Conservation (phyloP, 2,797 vertebrate species). For the Rhyacichthys aspro region DNA sequence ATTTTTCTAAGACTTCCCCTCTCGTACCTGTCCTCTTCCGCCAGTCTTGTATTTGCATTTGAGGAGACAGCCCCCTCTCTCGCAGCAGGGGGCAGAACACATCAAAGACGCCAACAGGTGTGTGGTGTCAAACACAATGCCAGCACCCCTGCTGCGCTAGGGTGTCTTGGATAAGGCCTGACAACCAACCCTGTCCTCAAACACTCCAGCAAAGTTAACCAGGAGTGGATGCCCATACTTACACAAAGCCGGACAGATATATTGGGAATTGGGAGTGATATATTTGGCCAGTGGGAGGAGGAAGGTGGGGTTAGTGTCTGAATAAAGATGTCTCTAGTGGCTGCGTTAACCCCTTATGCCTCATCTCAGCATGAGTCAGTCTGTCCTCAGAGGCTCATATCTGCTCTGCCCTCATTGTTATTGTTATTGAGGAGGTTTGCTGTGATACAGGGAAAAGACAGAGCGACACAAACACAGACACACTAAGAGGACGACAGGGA, state of each 20-base stretch:
- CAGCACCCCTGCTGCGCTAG: constrained; percentile 63
- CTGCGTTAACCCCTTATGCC: constrained; percentile 67
- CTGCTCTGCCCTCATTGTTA: constrained; percentile 58
- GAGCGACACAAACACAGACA: background rate
- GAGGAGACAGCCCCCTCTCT: constrained; percentile 56
- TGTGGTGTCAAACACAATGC: constrained; percentile 74
- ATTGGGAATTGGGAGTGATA: constrained; percentile 52
- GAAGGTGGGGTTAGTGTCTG: constrained; percentile 22
- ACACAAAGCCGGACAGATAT: constrained; percentile 9
- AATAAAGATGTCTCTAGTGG: constrained; percentile 56
- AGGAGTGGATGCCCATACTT: constrained; percentile 21
- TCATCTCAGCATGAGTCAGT: constrained; percentile 62
- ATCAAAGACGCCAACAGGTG: constrained; percentile 78
- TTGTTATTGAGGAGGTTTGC: constrained; percentile 64
- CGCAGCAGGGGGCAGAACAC: constrained; percentile 63
- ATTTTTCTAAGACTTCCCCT: constrained; percentile 62
- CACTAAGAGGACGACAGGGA: constrained; percentile 16
- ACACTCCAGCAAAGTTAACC: constrained; percentile 65
- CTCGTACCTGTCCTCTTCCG: constrained; percentile 63
- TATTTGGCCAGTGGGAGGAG: constrained; percentile 43
- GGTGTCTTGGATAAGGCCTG: constrained; percentile 73
- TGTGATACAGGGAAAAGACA: constrained; percentile 19
- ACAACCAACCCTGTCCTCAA: constrained; percentile 62
- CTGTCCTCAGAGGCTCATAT: constrained; percentile 57
- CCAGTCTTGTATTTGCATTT: constrained; percentile 68